Percentiles rank a stretch among this genome's conserved stretches.
These are phyloP conservation scores for Lycodopsis pacificus DNA, from an alignment of 2,797 vertebrate genomes.

Conservation along the genomic window DNA sequence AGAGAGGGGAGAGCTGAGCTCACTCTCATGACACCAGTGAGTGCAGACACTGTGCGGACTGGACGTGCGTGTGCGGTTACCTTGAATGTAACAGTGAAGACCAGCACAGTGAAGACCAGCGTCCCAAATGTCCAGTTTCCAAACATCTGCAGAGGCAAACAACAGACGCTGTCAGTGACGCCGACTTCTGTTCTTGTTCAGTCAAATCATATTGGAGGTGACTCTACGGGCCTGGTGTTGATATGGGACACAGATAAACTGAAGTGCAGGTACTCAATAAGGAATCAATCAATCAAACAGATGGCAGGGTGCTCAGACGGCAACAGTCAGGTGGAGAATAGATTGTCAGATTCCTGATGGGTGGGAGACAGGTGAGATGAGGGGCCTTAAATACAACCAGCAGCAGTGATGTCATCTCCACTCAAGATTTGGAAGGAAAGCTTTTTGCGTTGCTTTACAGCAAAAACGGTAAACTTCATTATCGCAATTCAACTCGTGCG, in stretches of 20 bases:
- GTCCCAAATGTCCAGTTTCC: conserved; percentile 99
- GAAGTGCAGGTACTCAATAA: conserved; percentile 16
- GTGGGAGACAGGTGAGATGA: conserved; percentile 21
- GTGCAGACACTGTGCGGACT: not conserved
- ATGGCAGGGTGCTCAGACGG: conserved; percentile 53
- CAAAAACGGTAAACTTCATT: not conserved
- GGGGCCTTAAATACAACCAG: not conserved
- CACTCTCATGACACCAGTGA: conserved; percentile 4
- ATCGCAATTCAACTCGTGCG: not conserved
- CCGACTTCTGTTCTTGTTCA: not conserved
- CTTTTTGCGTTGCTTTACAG: not conserved
- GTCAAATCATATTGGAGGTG: not conserved
- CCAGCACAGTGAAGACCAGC: conserved; percentile 94
- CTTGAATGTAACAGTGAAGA: conserved; percentile 98
- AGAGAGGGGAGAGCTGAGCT: conserved; percentile 13
- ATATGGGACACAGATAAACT: conserved; percentile 1
- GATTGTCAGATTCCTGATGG: conserved; percentile 40
- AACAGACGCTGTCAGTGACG: not conserved
- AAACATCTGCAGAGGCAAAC: conserved; percentile 87
- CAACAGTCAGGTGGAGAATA: conserved; percentile 28
- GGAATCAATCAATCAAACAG: conserved; percentile 71
- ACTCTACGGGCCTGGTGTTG: not conserved
- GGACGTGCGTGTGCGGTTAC: conserved; percentile 71
- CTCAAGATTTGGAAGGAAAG: not conserved
- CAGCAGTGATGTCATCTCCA: not conserved